Percentiles rank a stretch among this genome's conserved stretches.
Conservation (phyloP, 2,888 invertebrate genomes). For the Nephrocerus scutellatus region DNA sequence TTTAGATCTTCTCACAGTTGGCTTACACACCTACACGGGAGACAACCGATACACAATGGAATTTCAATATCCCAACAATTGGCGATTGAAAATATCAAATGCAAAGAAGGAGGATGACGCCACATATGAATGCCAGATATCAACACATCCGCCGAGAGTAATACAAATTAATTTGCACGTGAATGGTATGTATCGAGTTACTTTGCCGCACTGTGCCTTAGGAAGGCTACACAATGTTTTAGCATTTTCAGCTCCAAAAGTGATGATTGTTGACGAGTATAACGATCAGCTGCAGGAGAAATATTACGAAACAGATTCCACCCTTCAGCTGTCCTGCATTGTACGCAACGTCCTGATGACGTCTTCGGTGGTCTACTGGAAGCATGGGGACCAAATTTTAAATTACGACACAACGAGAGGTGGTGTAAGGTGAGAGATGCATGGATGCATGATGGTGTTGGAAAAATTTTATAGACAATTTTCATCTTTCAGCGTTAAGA, state of each 20-base stretch:
- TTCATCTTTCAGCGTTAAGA: slow-evolving; percentile 51
- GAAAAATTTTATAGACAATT: not conserved
- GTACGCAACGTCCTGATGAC: slow-evolving; percentile 52
- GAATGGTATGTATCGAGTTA: slow-evolving; percentile 43
- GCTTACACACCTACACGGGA: slow-evolving; percentile 60
- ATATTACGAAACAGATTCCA: slow-evolving; percentile 53
- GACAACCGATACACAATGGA: slow-evolving; percentile 55
- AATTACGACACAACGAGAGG: slow-evolving; percentile 52
- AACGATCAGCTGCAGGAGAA: slow-evolving; percentile 51
- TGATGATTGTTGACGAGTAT: slow-evolving; percentile 52
- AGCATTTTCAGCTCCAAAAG: slow-evolving; percentile 52
- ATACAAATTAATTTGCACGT: slow-evolving; percentile 50
- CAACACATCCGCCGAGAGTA: slow-evolving; percentile 52
- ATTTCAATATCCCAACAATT: slow-evolving; percentile 54
- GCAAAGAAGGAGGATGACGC: slow-evolving; percentile 52
- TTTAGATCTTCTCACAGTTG: slow-evolving; percentile 60
- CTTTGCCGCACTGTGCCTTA: too few relatives aligned
- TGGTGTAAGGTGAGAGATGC: slow-evolving; percentile 47
- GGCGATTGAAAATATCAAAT: slow-evolving; percentile 52
- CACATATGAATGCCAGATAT: slow-evolving; percentile 52
- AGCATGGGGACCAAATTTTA: slow-evolving; percentile 50
- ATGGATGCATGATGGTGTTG: not conserved
- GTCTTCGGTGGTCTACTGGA: slow-evolving; percentile 52
- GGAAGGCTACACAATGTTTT: too few relatives aligned
- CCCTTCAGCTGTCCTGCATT: slow-evolving; percentile 52